Conservation (phyloP, 2,113 vertebrate genomes). For the Oreocharis arfaki region DNA sequence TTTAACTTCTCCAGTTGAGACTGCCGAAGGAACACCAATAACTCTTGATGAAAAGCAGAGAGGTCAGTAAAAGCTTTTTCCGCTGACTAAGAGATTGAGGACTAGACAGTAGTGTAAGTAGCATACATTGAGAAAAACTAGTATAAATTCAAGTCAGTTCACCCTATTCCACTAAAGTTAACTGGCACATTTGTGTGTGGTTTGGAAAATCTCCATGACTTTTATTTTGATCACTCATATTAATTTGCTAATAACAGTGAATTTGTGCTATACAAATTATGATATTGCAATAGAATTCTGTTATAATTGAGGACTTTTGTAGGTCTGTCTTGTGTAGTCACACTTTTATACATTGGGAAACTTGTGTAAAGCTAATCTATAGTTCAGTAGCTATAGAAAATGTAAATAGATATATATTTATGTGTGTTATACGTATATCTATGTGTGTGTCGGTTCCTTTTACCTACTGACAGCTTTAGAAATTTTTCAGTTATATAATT, state of each 20-base stretch:
- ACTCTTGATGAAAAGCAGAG: rapidly evolving
- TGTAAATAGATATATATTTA: background rate
- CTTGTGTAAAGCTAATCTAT: background rate
- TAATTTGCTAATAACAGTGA: background rate
- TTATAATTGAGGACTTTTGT: background rate
- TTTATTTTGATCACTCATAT: background rate
- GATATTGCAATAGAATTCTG: background rate
- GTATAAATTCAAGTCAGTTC: background rate
- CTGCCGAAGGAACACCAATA: background rate
- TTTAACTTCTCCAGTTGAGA: background rate
- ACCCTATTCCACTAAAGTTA: background rate
- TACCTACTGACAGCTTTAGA: background rate
- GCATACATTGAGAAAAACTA: background rate
- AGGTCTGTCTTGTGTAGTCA: background rate
- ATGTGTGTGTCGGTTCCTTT: background rate
- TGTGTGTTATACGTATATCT: background rate
- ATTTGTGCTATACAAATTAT: background rate
- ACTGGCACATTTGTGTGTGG: background rate
- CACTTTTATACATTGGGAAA: background rate
- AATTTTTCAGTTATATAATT: background rate
- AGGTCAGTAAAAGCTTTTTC: background rate
- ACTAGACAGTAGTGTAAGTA: background rate
- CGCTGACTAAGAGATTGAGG: background rate
- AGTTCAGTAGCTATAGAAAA: background rate
- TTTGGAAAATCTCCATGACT: background rate